Conservation (phyloP, 2,113 vertebrate species). For the Cygnus atratus region DNA sequence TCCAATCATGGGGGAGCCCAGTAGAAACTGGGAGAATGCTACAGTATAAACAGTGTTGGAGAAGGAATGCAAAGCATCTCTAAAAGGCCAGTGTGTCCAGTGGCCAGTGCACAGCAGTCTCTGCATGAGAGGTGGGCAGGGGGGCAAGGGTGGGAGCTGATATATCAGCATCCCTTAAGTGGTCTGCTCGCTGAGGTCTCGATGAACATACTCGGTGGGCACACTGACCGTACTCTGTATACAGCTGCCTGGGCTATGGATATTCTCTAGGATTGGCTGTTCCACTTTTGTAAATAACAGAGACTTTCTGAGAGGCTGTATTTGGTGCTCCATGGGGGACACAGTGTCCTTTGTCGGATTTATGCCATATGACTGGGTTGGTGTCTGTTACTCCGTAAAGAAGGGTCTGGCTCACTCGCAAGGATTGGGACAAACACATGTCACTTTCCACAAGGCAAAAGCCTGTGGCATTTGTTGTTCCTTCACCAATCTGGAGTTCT, state of each 20-base stretch:
- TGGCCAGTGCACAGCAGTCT: rapidly evolving
- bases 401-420: neutral
- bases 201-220: rapidly evolving
- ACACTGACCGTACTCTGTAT: rapidly evolving
- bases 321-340: neutral
- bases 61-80: neutral
- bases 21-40: neutral
- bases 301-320: neutral
- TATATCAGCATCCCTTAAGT: neutral
- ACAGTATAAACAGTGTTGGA: neutral
- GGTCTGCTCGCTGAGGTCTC: neutral
- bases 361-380: neutral
- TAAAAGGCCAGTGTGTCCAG: neutral
- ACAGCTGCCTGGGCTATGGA: neutral
- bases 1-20: neutral
- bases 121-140: neutral
- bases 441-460: neutral
- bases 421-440: neutral
- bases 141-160: neutral
- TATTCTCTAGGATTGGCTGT: neutral
- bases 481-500: neutral
- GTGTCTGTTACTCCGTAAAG: neutral
- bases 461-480: slow-evolving; percentile 6
- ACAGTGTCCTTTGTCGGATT: neutral
- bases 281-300: neutral